A percentile compares a stretch with the other conserved stretches of the same genome.
Conservation (phyloP, 2,113 vertebrate species). For the Ctenomys sociabilis region DNA sequence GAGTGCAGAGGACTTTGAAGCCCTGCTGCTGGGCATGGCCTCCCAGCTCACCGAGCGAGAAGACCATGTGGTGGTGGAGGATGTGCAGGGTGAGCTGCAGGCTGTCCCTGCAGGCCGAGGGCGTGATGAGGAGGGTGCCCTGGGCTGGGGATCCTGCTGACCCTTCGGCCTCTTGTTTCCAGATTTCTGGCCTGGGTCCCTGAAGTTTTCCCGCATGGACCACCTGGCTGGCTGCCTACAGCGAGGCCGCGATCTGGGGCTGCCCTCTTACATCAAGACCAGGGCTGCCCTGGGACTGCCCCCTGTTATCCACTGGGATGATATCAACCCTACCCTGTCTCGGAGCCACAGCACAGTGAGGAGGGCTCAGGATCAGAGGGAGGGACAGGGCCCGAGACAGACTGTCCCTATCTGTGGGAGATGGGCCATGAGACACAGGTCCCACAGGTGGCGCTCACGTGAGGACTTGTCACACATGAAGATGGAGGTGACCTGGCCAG, state of each 20-base stretch:
- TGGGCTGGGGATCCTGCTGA: not conserved
- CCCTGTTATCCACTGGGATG: slow-evolving; percentile 86
- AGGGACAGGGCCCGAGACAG: not conserved
- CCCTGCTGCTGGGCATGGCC: slow-evolving; percentile 89
- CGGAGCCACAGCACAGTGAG: slow-evolving; percentile 64
- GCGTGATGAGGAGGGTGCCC: not conserved
- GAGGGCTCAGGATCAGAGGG: not conserved
- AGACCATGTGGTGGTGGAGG: slow-evolving; percentile 89
- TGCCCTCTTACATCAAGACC: slow-evolving; percentile 88
- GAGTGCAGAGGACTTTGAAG: slow-evolving; percentile 85
- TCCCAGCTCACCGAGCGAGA: slow-evolving; percentile 90
- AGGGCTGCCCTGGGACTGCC: slow-evolving; percentile 86
- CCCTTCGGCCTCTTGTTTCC: slow-evolving; percentile 28
- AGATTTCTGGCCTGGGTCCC: slow-evolving; percentile 93
- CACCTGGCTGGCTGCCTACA: slow-evolving; percentile 89
- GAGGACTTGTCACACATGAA: not conserved
- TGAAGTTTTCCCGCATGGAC: slow-evolving; percentile 90
- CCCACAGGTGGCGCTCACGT: not conserved
- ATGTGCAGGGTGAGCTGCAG: slow-evolving; percentile 85
- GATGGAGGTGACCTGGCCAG: not conserved
- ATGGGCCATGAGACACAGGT: not conserved
- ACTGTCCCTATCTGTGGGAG: not conserved
- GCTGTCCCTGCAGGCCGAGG: not conserved
- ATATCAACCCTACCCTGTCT: slow-evolving; percentile 86
- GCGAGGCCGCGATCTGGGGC: slow-evolving; percentile 91